Evolutionary conservation across 2,888 invertebrate genomes (phyloP), one percentile per base, ranked within the genome.

Genomic region (Sicus ferrugineus): DNA sequence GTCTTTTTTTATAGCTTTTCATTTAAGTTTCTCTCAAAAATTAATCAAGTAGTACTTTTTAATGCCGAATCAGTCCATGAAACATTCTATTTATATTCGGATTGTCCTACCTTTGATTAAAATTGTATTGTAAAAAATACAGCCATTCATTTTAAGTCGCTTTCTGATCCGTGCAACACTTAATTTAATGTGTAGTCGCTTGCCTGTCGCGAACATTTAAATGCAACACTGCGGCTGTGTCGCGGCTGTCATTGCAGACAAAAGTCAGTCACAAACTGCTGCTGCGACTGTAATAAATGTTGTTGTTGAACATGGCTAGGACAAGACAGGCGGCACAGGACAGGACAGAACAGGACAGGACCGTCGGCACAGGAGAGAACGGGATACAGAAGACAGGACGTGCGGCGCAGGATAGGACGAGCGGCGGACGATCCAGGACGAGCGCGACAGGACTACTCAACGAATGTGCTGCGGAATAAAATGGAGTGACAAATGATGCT

Each of bases 401-500:
- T n/a, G n/a, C n/a, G n/a, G n/a, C n/a, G n/a, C 59, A 34, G 59
- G 52, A 68, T 61, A 65, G 42, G 56, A 65, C 34, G 59, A 42
- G 30, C 64, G 6, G 9, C 59, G n/a, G 52, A 58, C 30, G 46
- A n/a, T 19, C 48, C 59, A 58, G 59, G 48, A 65, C 50, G 11
- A 34, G 59, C 58, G 52, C 65, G 68, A 52, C 54, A 68, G 61
- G 67, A 61, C 48, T 34, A 31, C 48, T 58, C 58, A 16, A 54
- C 26, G 26, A 28, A 30, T 61, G 61, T 61, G 42, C 42, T 61
- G 61, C 59, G 59, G 72, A 64, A 79, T 79, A 81, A 81, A 81
- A 77, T 80, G 78, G 78, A 79, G 81, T 83, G 83, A 83, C 83
- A 83, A 83, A 83, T 83, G 83, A 83, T 82, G 81, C 81, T 81